phyloP scores from a whole-genome alignment of 2,113 vertebrate genomes.

The Triplophysa siluroides region DNA sequence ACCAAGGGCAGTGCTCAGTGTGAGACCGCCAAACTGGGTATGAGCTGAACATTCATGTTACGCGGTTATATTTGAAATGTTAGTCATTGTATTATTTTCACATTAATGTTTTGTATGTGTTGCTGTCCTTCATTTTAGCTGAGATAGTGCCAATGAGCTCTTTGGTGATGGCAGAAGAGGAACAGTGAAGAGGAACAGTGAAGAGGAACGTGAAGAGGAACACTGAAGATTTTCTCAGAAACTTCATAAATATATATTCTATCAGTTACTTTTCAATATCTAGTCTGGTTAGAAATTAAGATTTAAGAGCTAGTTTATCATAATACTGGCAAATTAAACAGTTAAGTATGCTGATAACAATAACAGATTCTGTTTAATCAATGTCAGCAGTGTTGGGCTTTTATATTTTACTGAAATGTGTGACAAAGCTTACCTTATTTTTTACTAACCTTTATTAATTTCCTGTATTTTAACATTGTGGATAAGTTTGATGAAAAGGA shows the following conservation, averaged over 20 bases:
- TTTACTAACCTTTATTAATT: neutral
- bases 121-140: neutral
- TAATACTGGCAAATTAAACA: neutral
- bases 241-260: neutral
- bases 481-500: neutral
- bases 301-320: neutral
- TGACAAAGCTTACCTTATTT: neutral
- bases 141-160: too few species aligned
- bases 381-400: neutral
- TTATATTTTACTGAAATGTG: neutral
- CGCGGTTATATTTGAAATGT: too few species aligned
- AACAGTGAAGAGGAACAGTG: neutral
- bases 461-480: neutral
- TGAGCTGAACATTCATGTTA: neutral
- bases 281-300: neutral
- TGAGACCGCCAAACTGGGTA: neutral
- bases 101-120: neutral
- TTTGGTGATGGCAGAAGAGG: neutral
- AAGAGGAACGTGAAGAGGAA: neutral
- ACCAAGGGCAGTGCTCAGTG: conserved; percentile 30
- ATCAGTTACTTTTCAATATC: neutral
- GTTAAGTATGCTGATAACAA: neutral
- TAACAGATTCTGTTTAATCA: neutral
- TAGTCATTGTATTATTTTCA: neutral
- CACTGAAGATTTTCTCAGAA: neutral